Conservation (phyloP, 2,113 vertebrate genomes). For the Puffinus mauretanicus region DNA sequence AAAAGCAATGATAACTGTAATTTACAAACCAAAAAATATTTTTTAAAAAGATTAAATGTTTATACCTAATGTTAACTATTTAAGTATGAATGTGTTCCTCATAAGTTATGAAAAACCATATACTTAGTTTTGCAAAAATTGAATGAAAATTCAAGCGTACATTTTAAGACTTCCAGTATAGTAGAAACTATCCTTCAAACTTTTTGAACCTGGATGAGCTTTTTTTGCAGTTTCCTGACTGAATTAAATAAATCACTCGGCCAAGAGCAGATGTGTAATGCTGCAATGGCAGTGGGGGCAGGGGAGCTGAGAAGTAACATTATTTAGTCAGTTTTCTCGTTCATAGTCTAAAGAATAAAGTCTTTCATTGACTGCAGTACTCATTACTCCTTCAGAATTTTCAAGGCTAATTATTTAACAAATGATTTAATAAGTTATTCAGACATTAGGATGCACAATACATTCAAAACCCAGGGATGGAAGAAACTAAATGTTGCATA, state of each 20-base stretch:
- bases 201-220: background rate
- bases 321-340: background rate
- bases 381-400: conserved; percentile 40
- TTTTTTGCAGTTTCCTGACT: background rate
- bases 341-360: conserved; percentile 32
- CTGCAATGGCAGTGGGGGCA: background rate
- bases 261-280: conserved; percentile 23
- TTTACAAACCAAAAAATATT: background rate
- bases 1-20: background rate
- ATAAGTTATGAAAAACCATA: background rate
- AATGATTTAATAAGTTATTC: background rate
- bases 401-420: conserved; percentile 42
- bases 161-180: background rate
- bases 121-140: background rate
- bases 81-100: background rate
- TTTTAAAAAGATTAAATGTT: background rate
- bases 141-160: background rate
- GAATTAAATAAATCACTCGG: background rate
- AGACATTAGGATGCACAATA: background rate
- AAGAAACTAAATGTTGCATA: background rate
- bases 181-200: background rate
- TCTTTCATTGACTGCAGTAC: conserved; percentile 17
- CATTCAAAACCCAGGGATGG: background rate
- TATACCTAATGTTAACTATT: background rate
- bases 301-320: conserved; percentile 8